Conservation (phyloP, 2,797 vertebrate species). For the Pseudomugil gertrudae region DNA sequence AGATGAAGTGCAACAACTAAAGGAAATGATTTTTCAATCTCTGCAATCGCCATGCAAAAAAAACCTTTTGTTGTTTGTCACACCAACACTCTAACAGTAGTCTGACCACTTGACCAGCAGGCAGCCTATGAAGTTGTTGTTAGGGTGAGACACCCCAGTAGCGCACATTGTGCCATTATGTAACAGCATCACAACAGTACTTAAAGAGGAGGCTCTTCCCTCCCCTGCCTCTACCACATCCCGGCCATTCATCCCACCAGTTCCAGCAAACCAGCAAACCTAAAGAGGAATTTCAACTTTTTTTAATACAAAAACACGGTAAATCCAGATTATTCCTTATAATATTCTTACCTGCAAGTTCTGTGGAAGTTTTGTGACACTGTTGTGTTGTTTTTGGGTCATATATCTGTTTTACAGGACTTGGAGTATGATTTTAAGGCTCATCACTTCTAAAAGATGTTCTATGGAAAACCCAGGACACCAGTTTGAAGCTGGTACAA, state of each 20-base stretch:
- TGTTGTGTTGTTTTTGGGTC: not conserved
- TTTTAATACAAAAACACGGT: conserved; percentile 26
- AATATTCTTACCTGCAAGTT: not conserved
- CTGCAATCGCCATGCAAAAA: not conserved
- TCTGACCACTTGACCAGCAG: not conserved
- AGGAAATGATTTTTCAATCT: not conserved
- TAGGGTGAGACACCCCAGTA: conserved; percentile 34
- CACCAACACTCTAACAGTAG: conserved; percentile 1
- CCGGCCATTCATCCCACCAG: conserved; percentile 9
- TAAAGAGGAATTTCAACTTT: conserved; percentile 25
- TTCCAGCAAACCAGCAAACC: conserved; percentile 10
- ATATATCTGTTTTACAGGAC: conserved; percentile 57
- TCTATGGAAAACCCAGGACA: conserved; percentile 88
- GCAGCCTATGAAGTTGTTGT: not conserved
- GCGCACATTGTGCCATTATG: conserved; percentile 54
- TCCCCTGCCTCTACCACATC: conserved; percentile 6
- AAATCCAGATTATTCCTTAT: not conserved
- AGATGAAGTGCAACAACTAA: not conserved
- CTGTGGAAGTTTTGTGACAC: not conserved
- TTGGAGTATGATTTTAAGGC: conserved; percentile 85
- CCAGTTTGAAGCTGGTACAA: conserved; percentile 74
- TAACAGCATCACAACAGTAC: conserved; percentile 50
- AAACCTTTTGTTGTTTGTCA: conserved; percentile 13
- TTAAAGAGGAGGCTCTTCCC: conserved; percentile 42
- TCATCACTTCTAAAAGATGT: conserved; percentile 73